Evolutionary conservation across 2,888 invertebrate species (phyloP).

Genomic region (Rhagonycha fulva): DNA sequence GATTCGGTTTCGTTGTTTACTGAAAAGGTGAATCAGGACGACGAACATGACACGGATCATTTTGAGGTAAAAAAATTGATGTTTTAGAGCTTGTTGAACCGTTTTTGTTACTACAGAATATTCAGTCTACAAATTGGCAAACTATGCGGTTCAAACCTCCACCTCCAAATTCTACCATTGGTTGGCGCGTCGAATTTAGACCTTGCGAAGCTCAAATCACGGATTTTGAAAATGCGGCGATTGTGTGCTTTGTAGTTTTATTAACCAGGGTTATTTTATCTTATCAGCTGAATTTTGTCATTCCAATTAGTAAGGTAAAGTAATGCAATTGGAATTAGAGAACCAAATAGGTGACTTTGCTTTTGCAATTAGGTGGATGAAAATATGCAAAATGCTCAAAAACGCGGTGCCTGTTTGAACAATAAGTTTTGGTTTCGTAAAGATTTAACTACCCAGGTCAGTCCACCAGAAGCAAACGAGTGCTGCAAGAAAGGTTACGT

Average conservation of each 20-base stretch:
- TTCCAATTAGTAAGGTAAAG: conserved; percentile 90
- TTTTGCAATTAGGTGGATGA: conserved; percentile 72
- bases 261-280: conserved; percentile 96
- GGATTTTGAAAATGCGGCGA: conserved; percentile 99
- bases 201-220: conserved; percentile 98
- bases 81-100: background rate
- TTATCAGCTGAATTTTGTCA: conserved; percentile 92
- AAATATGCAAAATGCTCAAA: conserved; percentile 96
- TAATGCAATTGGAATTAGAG: background rate
- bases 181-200: conserved; percentile 99
- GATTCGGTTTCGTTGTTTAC: conserved; percentile 95
- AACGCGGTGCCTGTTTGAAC: conserved; percentile 79
- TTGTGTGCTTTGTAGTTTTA: conserved; percentile 96
- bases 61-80: conserved; percentile 78
- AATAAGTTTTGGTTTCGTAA: conserved; percentile 94
- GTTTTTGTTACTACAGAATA: conserved; percentile 69
- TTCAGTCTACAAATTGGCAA: conserved; percentile 99
- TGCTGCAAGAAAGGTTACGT: conserved; percentile 45
- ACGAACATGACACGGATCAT: conserved; percentile 93
- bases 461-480: conserved; percentile 55
- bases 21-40: conserved; percentile 94
- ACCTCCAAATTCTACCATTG: conserved; percentile 92
- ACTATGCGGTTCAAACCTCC: conserved; percentile 99
- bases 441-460: conserved; percentile 66
- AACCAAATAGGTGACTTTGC: background rate